Evolutionary conservation across 2,888 invertebrate genomes (phyloP).

Genomic region (Disparrhopalites patrizii): DNA sequence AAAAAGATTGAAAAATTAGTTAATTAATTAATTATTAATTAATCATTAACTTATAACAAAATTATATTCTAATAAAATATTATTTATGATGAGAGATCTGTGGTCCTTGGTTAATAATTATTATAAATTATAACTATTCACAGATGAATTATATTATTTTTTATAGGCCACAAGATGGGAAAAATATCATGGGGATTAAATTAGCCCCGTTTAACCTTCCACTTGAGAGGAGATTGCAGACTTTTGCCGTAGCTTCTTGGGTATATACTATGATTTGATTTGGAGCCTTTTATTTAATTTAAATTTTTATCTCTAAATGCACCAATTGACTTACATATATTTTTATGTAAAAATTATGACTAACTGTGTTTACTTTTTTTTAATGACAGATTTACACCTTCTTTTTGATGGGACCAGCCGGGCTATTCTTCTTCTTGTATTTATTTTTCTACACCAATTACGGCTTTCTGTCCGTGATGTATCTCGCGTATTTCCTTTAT

Average conservation of each 20-base stretch:
- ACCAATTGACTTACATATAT: neutral
- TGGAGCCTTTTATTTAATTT: too few species aligned
- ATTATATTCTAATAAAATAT: too few species aligned
- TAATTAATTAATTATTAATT: too few species aligned
- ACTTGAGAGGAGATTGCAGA: constrained; percentile 72
- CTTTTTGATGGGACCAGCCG: constrained; percentile 52
- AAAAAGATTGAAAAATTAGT: too few species aligned
- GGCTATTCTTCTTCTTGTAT: constrained; percentile 58
- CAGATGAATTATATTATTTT: too few species aligned
- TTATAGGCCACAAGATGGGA: constrained; percentile 5
- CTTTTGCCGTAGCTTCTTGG: constrained; percentile 61
- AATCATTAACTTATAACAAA: too few species aligned
- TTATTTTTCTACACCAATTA: constrained; percentile 56
- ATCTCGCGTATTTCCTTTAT: constrained; percentile 63
- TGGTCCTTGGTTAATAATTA: too few species aligned
- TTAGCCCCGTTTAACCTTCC: constrained; percentile 81
- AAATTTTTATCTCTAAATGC: neutral
- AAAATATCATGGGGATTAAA: constrained; percentile 64
- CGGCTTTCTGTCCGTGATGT: constrained; percentile 54
- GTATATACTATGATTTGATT: too few species aligned
- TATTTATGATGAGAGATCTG: too few species aligned
- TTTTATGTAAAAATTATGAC: neutral
- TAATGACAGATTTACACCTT: constrained; percentile 58
- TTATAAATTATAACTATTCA: too few species aligned
- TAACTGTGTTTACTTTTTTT: neutral